These are phyloP conservation scores for Strix uralensis DNA, from an alignment of 2,113 vertebrate species.

Conservation along the genomic window DNA sequence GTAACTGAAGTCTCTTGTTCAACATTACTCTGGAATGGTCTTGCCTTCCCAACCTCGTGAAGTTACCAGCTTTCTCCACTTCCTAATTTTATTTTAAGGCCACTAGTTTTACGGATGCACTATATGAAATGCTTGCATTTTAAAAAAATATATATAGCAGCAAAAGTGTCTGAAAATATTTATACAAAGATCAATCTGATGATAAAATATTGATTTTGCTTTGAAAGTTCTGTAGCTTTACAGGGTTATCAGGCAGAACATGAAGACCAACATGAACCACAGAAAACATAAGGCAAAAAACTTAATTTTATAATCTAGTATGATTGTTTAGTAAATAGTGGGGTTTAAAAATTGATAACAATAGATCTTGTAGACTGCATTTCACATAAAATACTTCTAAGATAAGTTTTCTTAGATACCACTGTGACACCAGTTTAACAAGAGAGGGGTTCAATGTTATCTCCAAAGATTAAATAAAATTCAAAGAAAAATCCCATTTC, in stretches of 20 bases:
- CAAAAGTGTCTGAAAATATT: background rate
- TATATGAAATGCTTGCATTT: background rate
- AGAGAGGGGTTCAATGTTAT: background rate
- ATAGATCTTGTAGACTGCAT: background rate
- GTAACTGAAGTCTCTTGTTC: background rate
- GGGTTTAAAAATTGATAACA: background rate
- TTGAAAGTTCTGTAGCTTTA: background rate
- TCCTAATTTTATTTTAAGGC: background rate
- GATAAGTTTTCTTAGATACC: background rate
- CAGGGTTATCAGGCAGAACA: background rate
- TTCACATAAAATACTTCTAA: background rate
- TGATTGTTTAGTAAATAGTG: background rate
- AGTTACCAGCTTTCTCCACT: background rate
- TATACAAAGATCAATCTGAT: background rate
- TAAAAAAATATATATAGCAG: background rate
- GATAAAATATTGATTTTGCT: background rate
- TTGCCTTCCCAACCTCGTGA: background rate
- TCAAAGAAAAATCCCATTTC: background rate
- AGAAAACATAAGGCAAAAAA: background rate
- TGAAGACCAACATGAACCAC: background rate
- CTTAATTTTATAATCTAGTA: background rate
- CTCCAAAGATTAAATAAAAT: background rate
- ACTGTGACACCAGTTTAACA: background rate
- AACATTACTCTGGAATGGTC: background rate
- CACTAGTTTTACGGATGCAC: background rate